Evolutionary conservation across 2,888 invertebrate species (phyloP).

Genomic region (Acrocyrtus sp.): DNA sequence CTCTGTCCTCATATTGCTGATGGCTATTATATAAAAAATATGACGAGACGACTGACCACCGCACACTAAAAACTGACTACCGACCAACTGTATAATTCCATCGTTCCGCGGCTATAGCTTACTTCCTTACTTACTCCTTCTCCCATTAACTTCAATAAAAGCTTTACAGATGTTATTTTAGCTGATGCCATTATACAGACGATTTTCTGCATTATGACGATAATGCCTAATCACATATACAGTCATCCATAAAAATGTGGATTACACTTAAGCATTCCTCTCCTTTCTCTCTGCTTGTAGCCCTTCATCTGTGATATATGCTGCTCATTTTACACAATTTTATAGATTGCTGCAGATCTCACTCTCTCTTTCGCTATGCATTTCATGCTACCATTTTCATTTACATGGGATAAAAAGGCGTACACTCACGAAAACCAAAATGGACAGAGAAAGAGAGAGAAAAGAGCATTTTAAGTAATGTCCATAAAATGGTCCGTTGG

Average conservation of each 20-base stretch:
- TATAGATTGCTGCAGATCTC: no score
- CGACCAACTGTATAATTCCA: slow-evolving; percentile 8
- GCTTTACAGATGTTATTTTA: slow-evolving; percentile 10
- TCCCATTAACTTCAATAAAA: slow-evolving; percentile 31
- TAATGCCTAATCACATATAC: slow-evolving; percentile 27
- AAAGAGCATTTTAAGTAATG: slow-evolving; percentile 39
- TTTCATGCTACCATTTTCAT: slow-evolving; percentile 1
- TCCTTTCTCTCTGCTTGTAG: slow-evolving; percentile 1
- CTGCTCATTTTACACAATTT: no score
- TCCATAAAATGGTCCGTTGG: slow-evolving; percentile 48
- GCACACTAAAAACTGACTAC: no score
- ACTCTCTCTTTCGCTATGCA: no score
- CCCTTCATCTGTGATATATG: not conserved
- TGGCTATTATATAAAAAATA: slow-evolving; percentile 22
- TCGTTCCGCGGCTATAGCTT: no score
- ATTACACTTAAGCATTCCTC: slow-evolving; percentile 12
- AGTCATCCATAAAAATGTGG: slow-evolving; percentile 40
- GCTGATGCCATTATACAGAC: no score
- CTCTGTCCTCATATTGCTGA: slow-evolving; percentile 10
- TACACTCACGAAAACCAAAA: no score
- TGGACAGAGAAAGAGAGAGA: slow-evolving; percentile 1
- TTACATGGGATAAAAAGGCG: no score
- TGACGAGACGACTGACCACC: slow-evolving; percentile 1
- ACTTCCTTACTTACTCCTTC: no score
- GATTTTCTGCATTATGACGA: slow-evolving; percentile 46